Percentiles rank a stretch among this genome's conserved stretches.
Evolutionary conservation across 2,888 invertebrate genomes (phyloP).

Genomic region (Cantharis nigra): DNA sequence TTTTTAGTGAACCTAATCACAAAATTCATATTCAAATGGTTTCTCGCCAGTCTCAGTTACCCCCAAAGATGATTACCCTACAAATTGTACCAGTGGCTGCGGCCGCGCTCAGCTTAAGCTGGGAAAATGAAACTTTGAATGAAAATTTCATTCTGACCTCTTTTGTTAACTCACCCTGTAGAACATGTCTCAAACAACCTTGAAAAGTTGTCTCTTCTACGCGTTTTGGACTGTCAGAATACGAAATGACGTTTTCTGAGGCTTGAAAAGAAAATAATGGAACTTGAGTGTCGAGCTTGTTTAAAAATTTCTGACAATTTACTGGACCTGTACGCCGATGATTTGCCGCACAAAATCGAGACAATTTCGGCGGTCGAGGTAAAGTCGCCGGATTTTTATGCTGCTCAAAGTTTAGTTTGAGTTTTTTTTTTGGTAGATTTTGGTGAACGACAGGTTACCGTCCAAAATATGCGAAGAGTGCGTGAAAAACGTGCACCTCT

Average conservation of each 20-base stretch:
- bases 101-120: no score
- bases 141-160: no score
- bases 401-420: background rate
- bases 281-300: background rate
- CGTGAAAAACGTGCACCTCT: background rate
- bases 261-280: background rate
- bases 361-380: background rate
- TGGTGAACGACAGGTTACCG: background rate
- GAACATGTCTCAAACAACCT: no score
- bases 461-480: background rate
- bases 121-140: no score
- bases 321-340: background rate
- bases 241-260: background rate
- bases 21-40: no score
- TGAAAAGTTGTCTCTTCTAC: no score
- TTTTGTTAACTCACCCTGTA: no score
- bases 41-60: no score
- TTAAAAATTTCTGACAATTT: background rate
- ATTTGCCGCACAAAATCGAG: background rate
- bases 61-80: no score
- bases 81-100: no score
- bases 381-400: background rate
- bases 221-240: background rate
- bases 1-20: no score
- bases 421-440: background rate